phyloP scores from a whole-genome alignment of 2,888 invertebrate genomes.

The Apodemia zela region DNA sequence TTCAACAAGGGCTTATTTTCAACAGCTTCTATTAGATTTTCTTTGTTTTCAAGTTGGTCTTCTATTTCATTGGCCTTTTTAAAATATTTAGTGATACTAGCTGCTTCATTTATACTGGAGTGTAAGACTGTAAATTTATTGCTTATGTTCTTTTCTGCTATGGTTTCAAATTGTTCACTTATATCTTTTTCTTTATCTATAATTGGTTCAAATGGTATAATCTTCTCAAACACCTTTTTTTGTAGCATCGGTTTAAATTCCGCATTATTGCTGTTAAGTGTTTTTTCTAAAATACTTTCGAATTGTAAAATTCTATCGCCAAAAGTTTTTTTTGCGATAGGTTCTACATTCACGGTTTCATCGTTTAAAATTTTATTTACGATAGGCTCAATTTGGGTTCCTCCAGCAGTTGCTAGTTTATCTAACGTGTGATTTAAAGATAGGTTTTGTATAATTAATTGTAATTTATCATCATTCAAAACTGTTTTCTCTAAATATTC shows the following conservation, averaged over 20 bases:
- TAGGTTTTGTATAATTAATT: conserved; percentile 67
- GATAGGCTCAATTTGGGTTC: conserved; percentile 36
- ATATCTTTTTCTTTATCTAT: background rate
- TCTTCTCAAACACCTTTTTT: background rate
- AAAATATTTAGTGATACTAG: conserved; percentile 48
- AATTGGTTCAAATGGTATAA: background rate
- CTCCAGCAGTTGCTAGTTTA: conserved; percentile 34
- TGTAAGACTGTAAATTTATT: background rate
- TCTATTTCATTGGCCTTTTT: conserved; percentile 23
- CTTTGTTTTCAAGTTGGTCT: conserved; percentile 26
- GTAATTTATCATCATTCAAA: conserved; percentile 68
- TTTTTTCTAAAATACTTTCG: background rate
- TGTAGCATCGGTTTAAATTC: background rate
- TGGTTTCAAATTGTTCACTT: background rate
- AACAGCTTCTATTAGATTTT: conserved; percentile 29
- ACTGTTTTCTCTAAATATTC: conserved; percentile 71
- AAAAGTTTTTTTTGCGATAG: conserved; percentile 22
- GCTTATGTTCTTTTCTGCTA: background rate
- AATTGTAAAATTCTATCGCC: background rate
- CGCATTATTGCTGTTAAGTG: background rate
- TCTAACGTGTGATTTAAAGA: conserved; percentile 53
- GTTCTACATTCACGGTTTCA: conserved; percentile 44
- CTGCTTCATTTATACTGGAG: conserved; percentile 46
- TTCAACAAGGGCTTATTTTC: conserved; percentile 49
- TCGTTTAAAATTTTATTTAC: conserved; percentile 42